A percentile compares a stretch with the other conserved stretches of the same genome.
Evolutionary conservation across 2,797 vertebrate species (phyloP).

Genomic region (Girardinus metallicus): DNA sequence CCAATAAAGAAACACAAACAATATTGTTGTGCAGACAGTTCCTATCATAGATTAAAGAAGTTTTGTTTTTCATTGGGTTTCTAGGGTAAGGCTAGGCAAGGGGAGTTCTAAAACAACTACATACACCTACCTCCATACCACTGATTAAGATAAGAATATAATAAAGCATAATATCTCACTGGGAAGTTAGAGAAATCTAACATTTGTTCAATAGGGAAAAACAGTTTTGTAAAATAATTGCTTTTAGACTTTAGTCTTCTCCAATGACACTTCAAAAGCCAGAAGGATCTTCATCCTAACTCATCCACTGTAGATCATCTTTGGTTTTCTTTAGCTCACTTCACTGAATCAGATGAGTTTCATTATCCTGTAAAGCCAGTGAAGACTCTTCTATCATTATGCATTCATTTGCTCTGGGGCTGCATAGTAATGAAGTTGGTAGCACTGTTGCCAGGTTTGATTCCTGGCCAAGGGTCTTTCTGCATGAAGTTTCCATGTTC

Average conservation of each 20-base stretch:
- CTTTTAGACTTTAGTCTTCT: not conserved
- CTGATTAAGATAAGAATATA: not conserved
- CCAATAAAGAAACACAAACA: not conserved
- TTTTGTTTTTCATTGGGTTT: not conserved
- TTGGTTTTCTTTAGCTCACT: not conserved
- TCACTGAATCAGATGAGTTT: not conserved
- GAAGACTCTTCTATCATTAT: not conserved
- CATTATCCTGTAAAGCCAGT: not conserved
- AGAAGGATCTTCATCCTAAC: not conserved
- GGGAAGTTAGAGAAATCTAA: not conserved
- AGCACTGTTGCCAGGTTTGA: too few species aligned
- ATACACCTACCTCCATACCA: not conserved
- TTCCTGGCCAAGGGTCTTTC: too few species aligned
- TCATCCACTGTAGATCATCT: not conserved
- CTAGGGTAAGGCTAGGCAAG: not conserved
- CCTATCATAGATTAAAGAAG: not conserved
- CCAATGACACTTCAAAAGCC: not conserved
- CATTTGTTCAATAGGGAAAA: not conserved
- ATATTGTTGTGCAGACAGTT: not conserved
- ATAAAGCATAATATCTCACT: not conserved
- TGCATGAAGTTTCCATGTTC: too few species aligned
- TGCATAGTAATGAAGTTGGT: too few species aligned
- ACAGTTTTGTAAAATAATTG: not conserved
- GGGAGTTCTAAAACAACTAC: slow-evolving; percentile 5
- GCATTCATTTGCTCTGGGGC: too few species aligned